Base-by-base conservation (phyloP, 2,113 vertebrate genomes). In the Oryzias javanicus region DNA sequence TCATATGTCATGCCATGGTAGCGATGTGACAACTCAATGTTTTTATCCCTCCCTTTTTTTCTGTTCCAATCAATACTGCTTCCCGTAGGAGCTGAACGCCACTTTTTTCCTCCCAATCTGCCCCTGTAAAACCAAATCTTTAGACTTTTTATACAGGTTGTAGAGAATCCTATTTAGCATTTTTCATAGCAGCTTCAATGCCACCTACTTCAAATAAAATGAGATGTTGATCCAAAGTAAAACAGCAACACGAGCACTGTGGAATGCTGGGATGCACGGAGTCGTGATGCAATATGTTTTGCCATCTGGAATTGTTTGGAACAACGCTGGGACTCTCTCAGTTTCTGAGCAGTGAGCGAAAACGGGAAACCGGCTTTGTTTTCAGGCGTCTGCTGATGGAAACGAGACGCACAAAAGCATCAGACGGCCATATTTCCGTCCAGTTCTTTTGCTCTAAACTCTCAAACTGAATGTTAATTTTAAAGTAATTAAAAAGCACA, bases 241-340 rank as follows among this genome's bases (percentile, higher is more conserved):
- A 86, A 78, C 22, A 51, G 51, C 47, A 79, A 72, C 66, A 82
- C 42, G 69, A 72, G 68, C 80, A 86, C 70, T 78, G 74, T 83
- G 74, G 71, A 27, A 67, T 46, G 56, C 74, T 65, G 71, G 70
- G 66, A 70, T 77, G 74, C 78, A 70, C 67, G 69, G 75, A 44
- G 74, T 78, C 85, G 44, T 51, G 72, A 84, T 74, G 67, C 78
- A 74, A 58, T 65, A 67, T 75, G 72, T 42, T 64, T 3, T 56
- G 74, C 84, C 86, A 88, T 88, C 85, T 89, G 88, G 88, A 81
- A 62, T 76, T 83, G 83, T 88, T 85, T 76, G 66, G 65, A 61
- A 64, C 70, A 65, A 72, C 52, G 67, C 70, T 64, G 60, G 46
- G 45, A 76, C 65, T 61, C 72, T 67, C 63, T 64, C 35, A 29